These are phyloP conservation scores for Monopis laevigella DNA, from an alignment of 2,888 invertebrate genomes.

Conservation along the genomic window DNA sequence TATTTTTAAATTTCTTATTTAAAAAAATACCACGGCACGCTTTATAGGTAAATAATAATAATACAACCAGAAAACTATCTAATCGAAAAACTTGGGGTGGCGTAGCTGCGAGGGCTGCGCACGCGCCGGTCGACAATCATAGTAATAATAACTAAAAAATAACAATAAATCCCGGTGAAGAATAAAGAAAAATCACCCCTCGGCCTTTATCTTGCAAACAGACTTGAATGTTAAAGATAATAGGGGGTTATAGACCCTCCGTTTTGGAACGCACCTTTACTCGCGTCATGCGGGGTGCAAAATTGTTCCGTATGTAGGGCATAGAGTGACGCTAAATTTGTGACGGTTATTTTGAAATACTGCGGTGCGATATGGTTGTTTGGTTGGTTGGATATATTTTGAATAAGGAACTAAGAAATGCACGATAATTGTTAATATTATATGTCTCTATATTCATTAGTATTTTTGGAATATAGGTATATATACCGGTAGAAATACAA, in stretches of 20 bases:
- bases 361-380: constrained; percentile 17
- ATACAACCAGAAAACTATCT: constrained; percentile 1
- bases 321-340: constrained; percentile 31
- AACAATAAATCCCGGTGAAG: constrained; percentile 67
- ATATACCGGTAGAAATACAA: no score
- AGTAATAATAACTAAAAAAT: constrained; percentile 68
- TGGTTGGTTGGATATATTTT: no score
- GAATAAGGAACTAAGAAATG: no score
- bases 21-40: no score
- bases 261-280: constrained; percentile 47
- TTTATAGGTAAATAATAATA: constrained; percentile 8
- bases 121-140: constrained; percentile 58
- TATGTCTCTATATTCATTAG: no score
- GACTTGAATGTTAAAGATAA: constrained; percentile 66
- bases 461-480: no score
- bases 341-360: constrained; percentile 58
- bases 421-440: no score
- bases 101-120: constrained; percentile 57
- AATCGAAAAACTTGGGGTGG: constrained; percentile 30
- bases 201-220: constrained; percentile 66
- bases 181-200: constrained; percentile 66
- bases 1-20: no score
- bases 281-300: constrained; percentile 31
- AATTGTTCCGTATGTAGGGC: constrained; percentile 24
- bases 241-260: constrained; percentile 52